Conservation (phyloP, 2,888 invertebrate genomes). For the Drosophila suboccidentalis region DNA sequence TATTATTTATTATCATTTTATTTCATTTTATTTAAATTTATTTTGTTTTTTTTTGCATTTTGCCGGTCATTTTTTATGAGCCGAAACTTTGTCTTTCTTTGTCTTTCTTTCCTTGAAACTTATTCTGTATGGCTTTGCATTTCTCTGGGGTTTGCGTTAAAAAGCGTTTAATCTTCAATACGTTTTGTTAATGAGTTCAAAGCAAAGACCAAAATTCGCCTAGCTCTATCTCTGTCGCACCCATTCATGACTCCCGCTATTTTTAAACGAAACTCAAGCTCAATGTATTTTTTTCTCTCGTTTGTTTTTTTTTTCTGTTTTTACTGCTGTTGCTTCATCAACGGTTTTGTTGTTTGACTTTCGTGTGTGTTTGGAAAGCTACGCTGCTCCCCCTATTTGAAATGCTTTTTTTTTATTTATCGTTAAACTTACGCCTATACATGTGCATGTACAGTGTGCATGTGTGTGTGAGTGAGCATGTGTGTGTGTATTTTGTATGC, state of each 20-base stretch:
- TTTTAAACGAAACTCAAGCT: constrained; percentile 69
- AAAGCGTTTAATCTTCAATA: constrained; percentile 71
- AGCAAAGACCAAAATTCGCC: constrained; percentile 50
- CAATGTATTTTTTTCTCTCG: constrained; percentile 32
- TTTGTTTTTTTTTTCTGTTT: constrained; percentile 42
- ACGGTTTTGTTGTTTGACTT: constrained; percentile 70
- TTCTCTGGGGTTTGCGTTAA: constrained; percentile 48
- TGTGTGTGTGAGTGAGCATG: constrained; percentile 15
- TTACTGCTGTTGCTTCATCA: constrained; percentile 59
- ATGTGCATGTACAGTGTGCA: constrained; percentile 13
- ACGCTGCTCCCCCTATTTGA: constrained; percentile 70
- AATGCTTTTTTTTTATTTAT: constrained; percentile 63
- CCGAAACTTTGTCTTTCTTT: constrained; percentile 1
- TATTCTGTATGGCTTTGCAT: constrained; percentile 55
- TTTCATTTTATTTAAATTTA: constrained; percentile 19
- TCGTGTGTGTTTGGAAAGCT: constrained; percentile 75
- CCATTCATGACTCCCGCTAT: constrained; percentile 68
- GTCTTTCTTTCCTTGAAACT: constrained; percentile 36
- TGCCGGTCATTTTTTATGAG: constrained; percentile 63
- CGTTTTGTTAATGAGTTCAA: constrained; percentile 77
- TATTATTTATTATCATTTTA: constrained; percentile 46
- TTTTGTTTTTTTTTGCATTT: constrained; percentile 49
- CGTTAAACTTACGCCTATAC: constrained; percentile 46
- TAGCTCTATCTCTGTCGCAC: constrained; percentile 44
- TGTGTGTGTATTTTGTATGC: constrained; percentile 56